phyloP scores from a whole-genome alignment of 2,888 invertebrate species.

The Drosophila sordidapex region DNA sequence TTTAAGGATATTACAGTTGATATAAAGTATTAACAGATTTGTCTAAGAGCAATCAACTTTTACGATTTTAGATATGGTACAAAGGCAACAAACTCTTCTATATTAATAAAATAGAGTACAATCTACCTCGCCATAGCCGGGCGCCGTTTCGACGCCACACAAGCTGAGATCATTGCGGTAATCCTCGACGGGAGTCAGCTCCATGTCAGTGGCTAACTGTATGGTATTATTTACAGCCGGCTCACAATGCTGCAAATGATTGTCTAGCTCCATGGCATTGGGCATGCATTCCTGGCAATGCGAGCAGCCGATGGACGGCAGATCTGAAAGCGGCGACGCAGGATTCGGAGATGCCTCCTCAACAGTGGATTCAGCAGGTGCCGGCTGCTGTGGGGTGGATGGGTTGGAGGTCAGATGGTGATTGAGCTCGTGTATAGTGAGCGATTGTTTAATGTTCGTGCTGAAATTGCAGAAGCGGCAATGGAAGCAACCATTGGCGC shows the following conservation, averaged over 20 bases:
- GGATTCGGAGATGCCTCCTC: background rate
- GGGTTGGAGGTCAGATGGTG: slow-evolving; percentile 90
- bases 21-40: background rate
- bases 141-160: slow-evolving; percentile 86
- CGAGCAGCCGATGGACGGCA: slow-evolving; percentile 42
- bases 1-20: background rate
- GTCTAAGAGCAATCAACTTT: background rate
- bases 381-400: slow-evolving; percentile 84
- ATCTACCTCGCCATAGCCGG: slow-evolving; percentile 85
- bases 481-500: slow-evolving; percentile 91
- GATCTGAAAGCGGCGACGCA: background rate
- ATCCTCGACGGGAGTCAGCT: slow-evolving; percentile 53
- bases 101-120: background rate
- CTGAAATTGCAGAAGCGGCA: slow-evolving; percentile 95
- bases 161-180: slow-evolving; percentile 82
- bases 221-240: slow-evolving; percentile 30
- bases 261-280: slow-evolving; percentile 52
- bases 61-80: background rate
- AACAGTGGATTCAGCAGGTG: background rate
- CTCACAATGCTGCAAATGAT: slow-evolving; percentile 57
- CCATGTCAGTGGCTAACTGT: slow-evolving; percentile 48
- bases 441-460: slow-evolving; percentile 95
- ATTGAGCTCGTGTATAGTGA: slow-evolving; percentile 96
- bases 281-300: slow-evolving; percentile 52
- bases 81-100: background rate